These are phyloP conservation scores for Pseudonaja textilis DNA, from an alignment of 2,113 vertebrate species.

Conservation along the genomic window DNA sequence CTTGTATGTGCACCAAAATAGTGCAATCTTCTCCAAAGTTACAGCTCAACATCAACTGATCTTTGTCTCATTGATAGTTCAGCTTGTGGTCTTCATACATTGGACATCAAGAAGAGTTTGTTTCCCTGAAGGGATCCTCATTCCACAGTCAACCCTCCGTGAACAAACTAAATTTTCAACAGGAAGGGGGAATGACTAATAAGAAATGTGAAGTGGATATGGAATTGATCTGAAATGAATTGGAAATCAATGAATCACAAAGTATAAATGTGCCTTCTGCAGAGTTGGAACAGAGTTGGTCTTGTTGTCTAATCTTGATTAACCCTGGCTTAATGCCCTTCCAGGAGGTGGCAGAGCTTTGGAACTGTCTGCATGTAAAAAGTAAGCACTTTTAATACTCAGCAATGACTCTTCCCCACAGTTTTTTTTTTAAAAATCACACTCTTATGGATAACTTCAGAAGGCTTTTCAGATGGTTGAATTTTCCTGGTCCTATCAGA, in stretches of 20 bases:
- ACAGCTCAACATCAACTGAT: not conserved
- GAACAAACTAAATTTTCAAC: not conserved
- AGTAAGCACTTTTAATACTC: not conserved
- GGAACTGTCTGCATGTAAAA: not conserved
- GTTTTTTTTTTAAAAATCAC: not conserved
- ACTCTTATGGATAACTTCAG: not conserved
- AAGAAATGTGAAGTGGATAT: too few species aligned
- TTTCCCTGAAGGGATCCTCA: not conserved
- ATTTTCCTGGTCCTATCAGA: accelerated
- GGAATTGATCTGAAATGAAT: not conserved
- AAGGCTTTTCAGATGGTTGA: not conserved
- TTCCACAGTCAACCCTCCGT: not conserved
- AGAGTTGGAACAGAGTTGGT: not conserved
- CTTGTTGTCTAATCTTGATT: not conserved
- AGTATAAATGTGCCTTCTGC: not conserved
- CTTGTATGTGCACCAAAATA: not conserved
- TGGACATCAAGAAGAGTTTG: not conserved
- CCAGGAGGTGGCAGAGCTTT: not conserved
- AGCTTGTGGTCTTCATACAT: not conserved
- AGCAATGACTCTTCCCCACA: not conserved
- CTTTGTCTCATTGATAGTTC: not conserved
- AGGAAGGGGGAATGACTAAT: not conserved
- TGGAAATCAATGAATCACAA: not conserved
- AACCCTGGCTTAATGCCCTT: not conserved
- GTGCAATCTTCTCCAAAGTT: not conserved